These are phyloP conservation scores for Proteles cristata DNA, from an alignment of 2,113 vertebrate species.

Conservation along the genomic window DNA sequence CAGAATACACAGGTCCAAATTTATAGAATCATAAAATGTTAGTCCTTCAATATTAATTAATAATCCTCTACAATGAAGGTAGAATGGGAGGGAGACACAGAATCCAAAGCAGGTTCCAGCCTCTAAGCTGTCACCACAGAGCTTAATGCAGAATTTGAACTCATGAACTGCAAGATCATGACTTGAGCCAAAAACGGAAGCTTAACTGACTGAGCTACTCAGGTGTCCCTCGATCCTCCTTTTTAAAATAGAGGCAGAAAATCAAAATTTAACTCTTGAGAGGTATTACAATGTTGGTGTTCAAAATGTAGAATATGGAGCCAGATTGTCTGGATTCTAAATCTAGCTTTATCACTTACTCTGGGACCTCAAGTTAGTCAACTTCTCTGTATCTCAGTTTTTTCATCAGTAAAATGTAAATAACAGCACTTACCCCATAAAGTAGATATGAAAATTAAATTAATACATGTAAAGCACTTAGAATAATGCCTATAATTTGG, in stretches of 20 bases:
- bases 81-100: too few species aligned
- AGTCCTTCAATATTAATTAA: conserved; percentile 6
- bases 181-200: too few species aligned
- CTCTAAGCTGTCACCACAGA: too few species aligned
- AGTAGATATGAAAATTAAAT: neutral
- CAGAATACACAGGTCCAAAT: conserved; percentile 1
- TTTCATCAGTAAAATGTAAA: conserved; percentile 17
- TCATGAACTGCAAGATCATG: too few species aligned
- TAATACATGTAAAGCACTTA: neutral
- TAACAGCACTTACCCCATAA: conserved; percentile 22
- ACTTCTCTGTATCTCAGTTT: conserved; percentile 17
- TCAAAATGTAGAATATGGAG: neutral
- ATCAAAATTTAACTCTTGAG: neutral
- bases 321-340: neutral
- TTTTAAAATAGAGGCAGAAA: neutral
- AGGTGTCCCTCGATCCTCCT: neutral
- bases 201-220: too few species aligned
- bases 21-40: neutral
- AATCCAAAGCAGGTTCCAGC: too few species aligned
- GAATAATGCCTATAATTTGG: neutral
- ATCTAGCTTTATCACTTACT: neutral
- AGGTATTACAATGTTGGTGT: neutral
- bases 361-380: neutral
- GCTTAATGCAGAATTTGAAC: too few species aligned
- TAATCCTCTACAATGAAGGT: neutral